Evolutionary conservation across 2,113 vertebrate species (phyloP), one percentile per base, ranked within the genome.

Genomic region (Alectura lathami): DNA sequence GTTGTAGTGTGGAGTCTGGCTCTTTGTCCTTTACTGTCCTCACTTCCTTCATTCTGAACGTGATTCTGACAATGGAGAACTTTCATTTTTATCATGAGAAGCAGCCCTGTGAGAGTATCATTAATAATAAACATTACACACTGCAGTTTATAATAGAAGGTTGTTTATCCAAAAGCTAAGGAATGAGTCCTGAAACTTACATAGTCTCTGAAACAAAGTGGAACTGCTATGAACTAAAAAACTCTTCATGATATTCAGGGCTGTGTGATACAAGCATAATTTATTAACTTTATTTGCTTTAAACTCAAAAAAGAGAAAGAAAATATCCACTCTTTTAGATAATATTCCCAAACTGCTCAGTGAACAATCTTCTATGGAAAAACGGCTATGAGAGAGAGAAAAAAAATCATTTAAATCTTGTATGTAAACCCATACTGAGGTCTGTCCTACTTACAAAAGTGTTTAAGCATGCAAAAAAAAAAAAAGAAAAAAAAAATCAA

Each of bases 21-120:
- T 96, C 86, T 95, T 95, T 92, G 66, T 86, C 79, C 85, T 92
- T 89, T 80, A 20, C 29, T 88, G 51, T 72, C 43, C 57, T 87
- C 53, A 12, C 5, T 79, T 95, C 78, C 53, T 89, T 91, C 74
- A 82, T 36, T 89, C 38, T 27, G 16, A 81, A 82, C 79, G 45
- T 27, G 50, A 86, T 67, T 72, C 57, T 60, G 67, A 82, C 74
- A 90, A 82, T 16, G n/a, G 50, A 79, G 13, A 68, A 43, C 56
- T 73, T 66, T 75, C 1, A 8, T n/a, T 27, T 43, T 36, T 74
- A 45, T 3, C 1, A 3, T 63, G 13, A 66, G n/a, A 91, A 13
- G 77, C 5, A 89, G 24, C 24, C 17, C 40, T 88, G 64, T 9
- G 17, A 82, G 22, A 93, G 3, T 22, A 89, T 67, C 40, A 88